phyloP scores from a whole-genome alignment of 2,797 vertebrate genomes.

The Brachyrhaphis roseni region DNA sequence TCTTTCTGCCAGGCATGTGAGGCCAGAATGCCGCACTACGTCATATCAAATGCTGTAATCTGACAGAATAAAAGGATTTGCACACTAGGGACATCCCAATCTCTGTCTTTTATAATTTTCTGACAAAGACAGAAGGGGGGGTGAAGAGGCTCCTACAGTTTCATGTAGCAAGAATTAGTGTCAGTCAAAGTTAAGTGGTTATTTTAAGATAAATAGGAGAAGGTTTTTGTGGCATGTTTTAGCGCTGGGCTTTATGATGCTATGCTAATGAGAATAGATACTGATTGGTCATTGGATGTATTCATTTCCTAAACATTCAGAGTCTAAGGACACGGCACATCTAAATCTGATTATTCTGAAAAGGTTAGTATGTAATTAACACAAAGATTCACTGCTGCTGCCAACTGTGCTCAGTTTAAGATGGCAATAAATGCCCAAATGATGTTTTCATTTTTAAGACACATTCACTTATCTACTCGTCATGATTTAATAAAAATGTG shows the following conservation, averaged over 20 bases:
- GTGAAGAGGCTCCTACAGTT: slow-evolving; percentile 90
- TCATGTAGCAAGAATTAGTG: slow-evolving; percentile 97
- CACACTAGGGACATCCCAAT: slow-evolving; percentile 90
- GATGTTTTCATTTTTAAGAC: slow-evolving; percentile 47
- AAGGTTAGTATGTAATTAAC: slow-evolving; percentile 80
- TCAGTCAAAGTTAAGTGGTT: slow-evolving; percentile 95
- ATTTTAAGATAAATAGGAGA: slow-evolving; percentile 86
- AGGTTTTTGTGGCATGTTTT: slow-evolving; percentile 77
- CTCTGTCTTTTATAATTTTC: slow-evolving; percentile 98
- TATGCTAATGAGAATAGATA: slow-evolving; percentile 77
- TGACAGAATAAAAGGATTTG: slow-evolving; percentile 90
- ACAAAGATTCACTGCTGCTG: slow-evolving; percentile 76
- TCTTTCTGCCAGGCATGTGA: slow-evolving; percentile 89
- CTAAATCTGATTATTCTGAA: slow-evolving; percentile 78
- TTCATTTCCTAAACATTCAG: slow-evolving; percentile 73
- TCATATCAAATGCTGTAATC: slow-evolving; percentile 95
- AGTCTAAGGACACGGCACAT: slow-evolving; percentile 63
- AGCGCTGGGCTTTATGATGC: slow-evolving; percentile 66
- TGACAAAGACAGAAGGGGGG: slow-evolving; percentile 78
- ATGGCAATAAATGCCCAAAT: slow-evolving; percentile 59
- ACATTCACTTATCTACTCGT: slow-evolving; percentile 7
- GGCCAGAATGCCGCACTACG: slow-evolving; percentile 87
- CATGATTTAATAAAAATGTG: slow-evolving; percentile 12
- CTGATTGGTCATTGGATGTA: slow-evolving; percentile 76
- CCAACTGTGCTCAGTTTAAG: slow-evolving; percentile 71